Percentiles rank a stretch among this genome's conserved stretches.
Evolutionary conservation across 2,888 invertebrate genomes (phyloP).

Genomic region (Megastigmus dorsalis): DNA sequence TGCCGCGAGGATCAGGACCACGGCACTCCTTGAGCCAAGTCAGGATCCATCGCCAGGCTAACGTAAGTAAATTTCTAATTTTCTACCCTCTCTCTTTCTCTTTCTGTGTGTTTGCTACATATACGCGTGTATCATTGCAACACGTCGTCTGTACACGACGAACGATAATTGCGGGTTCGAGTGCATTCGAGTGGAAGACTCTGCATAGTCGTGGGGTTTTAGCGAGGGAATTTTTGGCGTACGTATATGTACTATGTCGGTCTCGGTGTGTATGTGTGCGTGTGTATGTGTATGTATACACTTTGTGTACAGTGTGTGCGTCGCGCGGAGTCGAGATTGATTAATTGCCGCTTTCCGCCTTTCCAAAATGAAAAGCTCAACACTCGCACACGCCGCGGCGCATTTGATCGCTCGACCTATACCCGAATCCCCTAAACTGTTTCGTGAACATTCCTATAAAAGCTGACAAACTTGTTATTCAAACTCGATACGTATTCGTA

Average conservation of each 20-base stretch:
- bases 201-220: too few species aligned
- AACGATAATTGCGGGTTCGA: too few species aligned
- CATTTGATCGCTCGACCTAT: too few species aligned
- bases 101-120: too few species aligned
- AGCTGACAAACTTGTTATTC: too few species aligned
- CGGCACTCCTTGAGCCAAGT: not conserved
- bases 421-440: too few species aligned
- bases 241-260: not conserved
- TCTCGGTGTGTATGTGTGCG: not conserved
- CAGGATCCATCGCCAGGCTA: not conserved
- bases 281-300: not conserved
- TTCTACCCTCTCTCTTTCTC: not conserved
- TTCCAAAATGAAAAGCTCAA: not conserved
- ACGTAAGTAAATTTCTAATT: slow-evolving; percentile 22
- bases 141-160: too few species aligned
- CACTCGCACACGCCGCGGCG: too few species aligned
- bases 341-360: slow-evolving; percentile 9
- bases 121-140: too few species aligned
- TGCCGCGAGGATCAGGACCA: not conserved
- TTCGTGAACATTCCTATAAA: too few species aligned
- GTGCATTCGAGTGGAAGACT: too few species aligned
- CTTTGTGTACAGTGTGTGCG: slow-evolving; percentile 20
- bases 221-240: not conserved
- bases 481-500: too few species aligned
- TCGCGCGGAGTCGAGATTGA: slow-evolving; percentile 24